A percentile compares a stretch with the other conserved stretches of the same genome.
Evolutionary conservation across 35 echinoderm and acorn worm genomes (phyloP).

Genomic region (Diadema setosum): DNA sequence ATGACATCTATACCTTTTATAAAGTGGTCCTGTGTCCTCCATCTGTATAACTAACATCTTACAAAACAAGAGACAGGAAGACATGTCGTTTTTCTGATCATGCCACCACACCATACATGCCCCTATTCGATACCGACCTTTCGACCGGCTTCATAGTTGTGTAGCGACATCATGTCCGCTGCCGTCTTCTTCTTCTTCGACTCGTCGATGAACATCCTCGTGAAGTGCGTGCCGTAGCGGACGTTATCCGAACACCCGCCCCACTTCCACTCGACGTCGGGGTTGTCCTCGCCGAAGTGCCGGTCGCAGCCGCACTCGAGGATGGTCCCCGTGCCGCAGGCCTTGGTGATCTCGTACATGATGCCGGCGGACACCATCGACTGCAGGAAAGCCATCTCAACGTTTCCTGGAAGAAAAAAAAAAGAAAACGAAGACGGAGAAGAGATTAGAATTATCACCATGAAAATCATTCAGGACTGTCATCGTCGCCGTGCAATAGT

Average conservation of each 20-base stretch:
- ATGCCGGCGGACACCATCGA: constrained; percentile 84
- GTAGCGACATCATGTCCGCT: constrained; percentile 69
- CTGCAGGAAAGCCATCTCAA: constrained; percentile 91
- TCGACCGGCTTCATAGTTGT: constrained; percentile 97
- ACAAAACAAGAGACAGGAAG: too few relatives aligned
- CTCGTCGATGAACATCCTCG: constrained; percentile 80
- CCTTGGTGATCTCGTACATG: constrained; percentile 86
- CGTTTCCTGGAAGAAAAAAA: constrained; percentile 66
- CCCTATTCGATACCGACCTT: constrained; percentile 67
- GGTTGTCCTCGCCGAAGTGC: constrained; percentile 20
- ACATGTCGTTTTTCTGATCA: too few relatives aligned
- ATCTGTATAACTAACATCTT: too few relatives aligned
- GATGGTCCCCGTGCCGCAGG: constrained; percentile 79
- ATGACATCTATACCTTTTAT: too few relatives aligned
- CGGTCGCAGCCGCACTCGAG: constrained; percentile 90
- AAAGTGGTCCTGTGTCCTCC: too few relatives aligned
- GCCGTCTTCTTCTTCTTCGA: constrained; percentile 10
- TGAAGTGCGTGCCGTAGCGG: constrained; percentile 84
- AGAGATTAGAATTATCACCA: background rate
- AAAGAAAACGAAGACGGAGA: background rate
- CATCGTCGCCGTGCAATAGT: too few relatives aligned
- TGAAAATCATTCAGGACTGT: too few relatives aligned
- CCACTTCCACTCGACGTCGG: constrained; percentile 68
- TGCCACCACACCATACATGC: too few relatives aligned
- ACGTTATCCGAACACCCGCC: constrained; percentile 95